phyloP scores from a whole-genome alignment of 2,113 vertebrate genomes.

The Etheostoma spectabile region DNA sequence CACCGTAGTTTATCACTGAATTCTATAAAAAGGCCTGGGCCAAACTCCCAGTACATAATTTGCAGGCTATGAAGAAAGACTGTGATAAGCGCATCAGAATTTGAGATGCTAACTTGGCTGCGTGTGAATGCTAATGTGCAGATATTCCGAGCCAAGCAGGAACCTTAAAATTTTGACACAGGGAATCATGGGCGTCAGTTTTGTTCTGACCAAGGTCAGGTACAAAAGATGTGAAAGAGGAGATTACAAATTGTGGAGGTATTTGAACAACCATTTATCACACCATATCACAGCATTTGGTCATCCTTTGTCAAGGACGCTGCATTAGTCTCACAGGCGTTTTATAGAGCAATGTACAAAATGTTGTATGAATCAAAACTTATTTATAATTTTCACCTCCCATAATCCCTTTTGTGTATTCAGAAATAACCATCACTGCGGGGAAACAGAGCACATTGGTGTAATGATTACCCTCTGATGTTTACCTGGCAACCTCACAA shows the following conservation, averaged over 20 bases:
- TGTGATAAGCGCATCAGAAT: constrained; percentile 44
- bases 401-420: background rate
- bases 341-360: constrained; percentile 4
- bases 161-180: constrained; percentile 47
- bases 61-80: constrained; percentile 39
- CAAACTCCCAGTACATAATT: constrained; percentile 35
- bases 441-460: background rate
- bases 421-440: background rate
- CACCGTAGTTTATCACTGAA: constrained; percentile 11
- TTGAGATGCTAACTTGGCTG: constrained; percentile 43
- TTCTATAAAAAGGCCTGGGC: constrained; percentile 16
- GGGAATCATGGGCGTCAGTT: constrained; percentile 34
- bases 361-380: background rate
- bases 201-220: constrained; percentile 58
- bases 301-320: background rate
- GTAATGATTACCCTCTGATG: background rate
- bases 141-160: constrained; percentile 46
- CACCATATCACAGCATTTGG: background rate
- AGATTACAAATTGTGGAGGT: constrained; percentile 36
- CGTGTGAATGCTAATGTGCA: constrained; percentile 59
- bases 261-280: constrained; percentile 19
- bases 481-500: background rate
- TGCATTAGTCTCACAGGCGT: background rate
- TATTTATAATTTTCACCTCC: background rate
- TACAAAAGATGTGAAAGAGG: constrained; percentile 50